Evolutionary conservation across 2,888 invertebrate species (phyloP).

Genomic region (Ectropis crepuscularia): DNA sequence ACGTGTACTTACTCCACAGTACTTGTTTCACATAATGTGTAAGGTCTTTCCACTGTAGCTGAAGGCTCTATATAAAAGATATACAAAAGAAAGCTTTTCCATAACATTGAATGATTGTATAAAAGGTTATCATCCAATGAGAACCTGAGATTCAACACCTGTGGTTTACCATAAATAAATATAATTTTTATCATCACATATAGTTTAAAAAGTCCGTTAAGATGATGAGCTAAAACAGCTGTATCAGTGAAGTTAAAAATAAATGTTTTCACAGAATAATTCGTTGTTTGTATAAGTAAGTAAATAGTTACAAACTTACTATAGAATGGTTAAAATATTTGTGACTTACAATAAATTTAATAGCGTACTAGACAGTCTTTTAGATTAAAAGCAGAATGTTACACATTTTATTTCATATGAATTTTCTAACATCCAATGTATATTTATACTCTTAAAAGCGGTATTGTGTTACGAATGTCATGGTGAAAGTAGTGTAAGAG

Average conservation of each 20-base stretch:
- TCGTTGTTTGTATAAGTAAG: conserved; percentile 72
- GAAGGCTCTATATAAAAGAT: neutral
- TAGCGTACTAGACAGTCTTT: conserved; percentile 84
- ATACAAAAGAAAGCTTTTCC: neutral
- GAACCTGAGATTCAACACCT: conserved; percentile 53
- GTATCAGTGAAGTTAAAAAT: conserved; percentile 47
- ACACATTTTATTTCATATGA: conserved; percentile 14
- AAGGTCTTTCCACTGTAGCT: neutral
- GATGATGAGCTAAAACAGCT: conserved; percentile 53
- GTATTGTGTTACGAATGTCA: conserved; percentile 27
- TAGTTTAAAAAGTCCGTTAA: conserved; percentile 33
- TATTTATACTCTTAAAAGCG: conserved; percentile 12
- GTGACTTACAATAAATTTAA: conserved; percentile 81
- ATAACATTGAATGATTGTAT: conserved; percentile 12
- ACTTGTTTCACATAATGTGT: conserved; percentile 37
- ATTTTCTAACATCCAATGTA: conserved; percentile 11
- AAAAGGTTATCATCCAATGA: conserved; percentile 13
- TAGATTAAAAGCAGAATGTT: conserved; percentile 55
- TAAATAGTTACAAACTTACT: conserved; percentile 70
- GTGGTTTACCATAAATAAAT: conserved; percentile 27
- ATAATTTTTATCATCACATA: conserved; percentile 24
- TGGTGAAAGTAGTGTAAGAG: conserved; percentile 16
- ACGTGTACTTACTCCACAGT: too few species aligned
- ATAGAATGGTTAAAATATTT: conserved; percentile 74
- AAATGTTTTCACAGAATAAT: conserved; percentile 71